Conservation (phyloP, 2,888 invertebrate species). For the Hyalella azteca region DNA sequence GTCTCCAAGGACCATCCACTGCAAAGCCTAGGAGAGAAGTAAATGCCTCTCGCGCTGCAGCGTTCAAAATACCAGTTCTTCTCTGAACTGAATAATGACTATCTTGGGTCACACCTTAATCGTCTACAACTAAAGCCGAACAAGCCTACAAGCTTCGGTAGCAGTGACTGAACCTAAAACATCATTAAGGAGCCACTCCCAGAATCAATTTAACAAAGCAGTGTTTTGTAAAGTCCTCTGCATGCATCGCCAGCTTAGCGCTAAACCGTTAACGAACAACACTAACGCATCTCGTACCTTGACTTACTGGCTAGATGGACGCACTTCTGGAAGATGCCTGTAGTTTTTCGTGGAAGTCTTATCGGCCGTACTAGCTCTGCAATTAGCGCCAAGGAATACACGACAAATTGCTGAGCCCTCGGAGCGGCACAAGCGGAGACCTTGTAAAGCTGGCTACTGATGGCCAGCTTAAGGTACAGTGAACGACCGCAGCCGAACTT, state of each 20-base stretch:
- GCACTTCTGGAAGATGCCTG: constrained; percentile 3
- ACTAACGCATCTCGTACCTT: neutral
- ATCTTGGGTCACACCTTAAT: constrained; percentile 7
- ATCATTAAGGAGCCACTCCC: neutral
- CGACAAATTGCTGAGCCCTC: constrained; percentile 17
- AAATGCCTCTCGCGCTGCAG: no score
- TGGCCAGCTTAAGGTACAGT: neutral
- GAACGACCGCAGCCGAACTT: neutral
- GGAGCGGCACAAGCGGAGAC: neutral
- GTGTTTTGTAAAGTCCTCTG: neutral
- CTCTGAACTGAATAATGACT: neutral
- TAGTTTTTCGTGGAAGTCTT: constrained; percentile 18
- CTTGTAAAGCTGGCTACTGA: neutral
- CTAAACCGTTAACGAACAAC: neutral
- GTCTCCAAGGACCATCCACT: neutral
- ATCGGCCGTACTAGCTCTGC: neutral
- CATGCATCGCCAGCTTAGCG: neutral
- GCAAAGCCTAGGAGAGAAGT: neutral
- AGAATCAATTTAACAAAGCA: neutral
- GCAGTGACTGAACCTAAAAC: neutral
- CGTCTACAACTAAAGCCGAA: neutral
- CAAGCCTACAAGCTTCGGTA: neutral
- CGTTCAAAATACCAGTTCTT: neutral
- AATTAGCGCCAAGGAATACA: constrained; percentile 22
- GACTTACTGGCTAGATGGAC: neutral